phyloP scores from a whole-genome alignment of 2,797 vertebrate genomes.

The Gila robusta region DNA sequence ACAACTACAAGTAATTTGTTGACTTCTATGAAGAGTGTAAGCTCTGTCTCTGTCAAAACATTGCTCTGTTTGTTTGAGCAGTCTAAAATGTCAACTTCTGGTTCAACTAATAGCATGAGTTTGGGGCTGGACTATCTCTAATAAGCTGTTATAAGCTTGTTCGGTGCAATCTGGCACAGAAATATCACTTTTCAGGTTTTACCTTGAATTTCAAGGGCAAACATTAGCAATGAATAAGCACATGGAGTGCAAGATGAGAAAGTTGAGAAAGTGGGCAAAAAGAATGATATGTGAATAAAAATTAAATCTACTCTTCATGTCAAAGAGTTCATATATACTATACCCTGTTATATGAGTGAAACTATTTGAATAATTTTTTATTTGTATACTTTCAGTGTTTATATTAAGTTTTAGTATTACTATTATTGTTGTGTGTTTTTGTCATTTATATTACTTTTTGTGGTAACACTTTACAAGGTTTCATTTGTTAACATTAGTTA shows the following conservation, averaged over 20 bases:
- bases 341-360: background rate
- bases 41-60: background rate
- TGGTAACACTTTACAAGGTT: background rate
- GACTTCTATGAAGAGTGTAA: background rate
- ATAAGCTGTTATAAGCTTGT: background rate
- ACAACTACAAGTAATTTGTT: background rate
- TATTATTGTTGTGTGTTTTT: background rate
- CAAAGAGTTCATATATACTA: background rate
- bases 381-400: background rate
- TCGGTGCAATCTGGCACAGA: background rate
- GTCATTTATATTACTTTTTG: background rate
- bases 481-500: background rate
- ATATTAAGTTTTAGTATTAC: background rate
- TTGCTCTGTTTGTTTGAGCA: background rate
- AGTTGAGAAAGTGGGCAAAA: background rate
- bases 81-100: background rate
- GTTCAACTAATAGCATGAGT: background rate
- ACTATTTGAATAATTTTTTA: background rate
- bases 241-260: background rate
- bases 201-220: background rate
- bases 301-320: background rate
- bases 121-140: background rate
- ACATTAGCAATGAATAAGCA: constrained; percentile 11
- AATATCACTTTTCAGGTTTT: constrained; percentile 3
- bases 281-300: background rate